Base-by-base conservation (phyloP, 2,888 invertebrate species). In the Torymus auratus region DNA sequence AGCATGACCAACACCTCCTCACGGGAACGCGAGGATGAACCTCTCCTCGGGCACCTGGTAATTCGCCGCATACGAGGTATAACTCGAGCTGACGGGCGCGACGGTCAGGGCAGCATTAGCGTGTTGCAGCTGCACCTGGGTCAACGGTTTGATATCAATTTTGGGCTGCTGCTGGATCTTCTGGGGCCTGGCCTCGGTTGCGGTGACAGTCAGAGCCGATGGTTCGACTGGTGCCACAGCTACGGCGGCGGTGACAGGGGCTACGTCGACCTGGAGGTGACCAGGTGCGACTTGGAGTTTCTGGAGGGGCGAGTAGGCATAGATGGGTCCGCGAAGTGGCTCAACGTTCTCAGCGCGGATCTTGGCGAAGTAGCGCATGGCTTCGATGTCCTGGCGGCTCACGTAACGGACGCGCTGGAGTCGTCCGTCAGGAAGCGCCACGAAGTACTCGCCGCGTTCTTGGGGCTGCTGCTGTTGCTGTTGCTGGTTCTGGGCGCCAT, bases 361-460 rank as follows among this genome's bases (percentile, higher is more conserved):
- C 84, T 93, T 92, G 12, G 94, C 94, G 58, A 93, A 93, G 86
- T 94, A 94, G 20, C 93, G 94, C 94, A 94, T 94, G 75, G 94
- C 94, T 55, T 89, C 89, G 61, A 89, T 83, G 85, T 92, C 91
- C 83, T 92, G 91, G n/a, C 89, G 88, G 86, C 94, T 94, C 80
- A 92, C 91, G 90, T 93, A 94, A 84, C 92, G 92, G 14, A 94
- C 93, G 78, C 93, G 92, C 85, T 95, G 94, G 2, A 94, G 91
- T 83, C 94, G 92, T 2, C 94, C 93, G 81, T 92, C 92, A 2
- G 94, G 94, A 82, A 94, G 91, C 58, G 94, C 92, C 10, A 94
- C 92, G 88, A 94, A 94, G 88, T 95, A 95, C 50, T 93, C 92
- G 7, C 94, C 94, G 20, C 86, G 81, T 68, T 90, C 88, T 69